Conservation (phyloP, 2,797 vertebrate species). For the Dendrocincla fuliginosa region DNA sequence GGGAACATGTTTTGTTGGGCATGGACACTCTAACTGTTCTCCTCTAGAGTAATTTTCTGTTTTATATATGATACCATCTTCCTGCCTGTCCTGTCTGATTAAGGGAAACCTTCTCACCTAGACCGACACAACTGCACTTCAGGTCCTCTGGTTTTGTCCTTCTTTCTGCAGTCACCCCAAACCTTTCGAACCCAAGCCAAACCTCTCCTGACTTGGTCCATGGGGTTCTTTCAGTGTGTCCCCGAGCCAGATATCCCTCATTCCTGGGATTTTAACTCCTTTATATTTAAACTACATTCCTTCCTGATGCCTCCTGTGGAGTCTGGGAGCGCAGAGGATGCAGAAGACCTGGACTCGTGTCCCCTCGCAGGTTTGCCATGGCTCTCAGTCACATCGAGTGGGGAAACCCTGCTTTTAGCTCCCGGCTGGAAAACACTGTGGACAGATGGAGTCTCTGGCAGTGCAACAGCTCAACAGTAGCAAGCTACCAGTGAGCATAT, state of each 20-base stretch:
- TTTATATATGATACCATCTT: neutral
- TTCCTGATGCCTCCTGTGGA: neutral
- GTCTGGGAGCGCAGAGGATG: rapidly evolving
- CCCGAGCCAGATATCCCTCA: neutral
- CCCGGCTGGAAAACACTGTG: neutral
- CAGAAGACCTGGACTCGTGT: rapidly evolving
- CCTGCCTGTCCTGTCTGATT: neutral
- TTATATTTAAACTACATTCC: neutral
- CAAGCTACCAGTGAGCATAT: neutral
- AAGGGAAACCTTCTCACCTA: neutral
- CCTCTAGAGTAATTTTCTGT: neutral
- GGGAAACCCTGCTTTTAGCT: slow-evolving; percentile 6
- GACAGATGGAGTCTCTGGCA: slow-evolving; percentile 52
- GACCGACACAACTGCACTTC: neutral
- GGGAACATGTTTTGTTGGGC: neutral
- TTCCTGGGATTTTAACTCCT: neutral
- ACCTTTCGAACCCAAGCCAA: neutral
- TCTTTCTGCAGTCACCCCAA: neutral
- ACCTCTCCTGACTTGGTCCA: neutral
- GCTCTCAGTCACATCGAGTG: neutral
- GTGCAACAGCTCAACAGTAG: slow-evolving; percentile 8
- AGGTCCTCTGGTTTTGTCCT: neutral
- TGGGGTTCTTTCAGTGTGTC: neutral
- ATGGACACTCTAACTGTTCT: neutral
- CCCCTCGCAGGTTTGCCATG: neutral